These are phyloP conservation scores for Trichonephila clavipes DNA, from an alignment of 1,140 invertebrate species.

Conservation along the genomic window DNA sequence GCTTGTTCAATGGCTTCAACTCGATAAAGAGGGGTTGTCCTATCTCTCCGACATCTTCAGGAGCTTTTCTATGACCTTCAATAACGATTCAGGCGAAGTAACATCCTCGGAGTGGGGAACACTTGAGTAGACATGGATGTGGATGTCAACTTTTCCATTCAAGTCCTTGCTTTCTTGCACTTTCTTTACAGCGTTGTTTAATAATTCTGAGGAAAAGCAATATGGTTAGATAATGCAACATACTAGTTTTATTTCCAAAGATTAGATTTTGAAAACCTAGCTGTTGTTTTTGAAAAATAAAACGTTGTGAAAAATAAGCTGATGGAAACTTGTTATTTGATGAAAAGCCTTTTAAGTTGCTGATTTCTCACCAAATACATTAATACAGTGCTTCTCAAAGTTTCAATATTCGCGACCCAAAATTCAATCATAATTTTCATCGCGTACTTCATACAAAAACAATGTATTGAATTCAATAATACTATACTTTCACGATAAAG, in stretches of 20 bases:
- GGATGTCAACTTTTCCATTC: neutral
- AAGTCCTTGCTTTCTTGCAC: neutral
- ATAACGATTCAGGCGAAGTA: neutral
- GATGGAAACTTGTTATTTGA: too few species aligned
- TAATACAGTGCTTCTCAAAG: too few species aligned
- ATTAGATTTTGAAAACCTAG: too few species aligned
- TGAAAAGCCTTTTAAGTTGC: too few species aligned
- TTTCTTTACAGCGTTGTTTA: neutral
- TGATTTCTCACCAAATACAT: too few species aligned
- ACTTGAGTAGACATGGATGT: neutral
- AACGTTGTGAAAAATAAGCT: too few species aligned
- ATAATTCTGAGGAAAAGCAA: neutral
- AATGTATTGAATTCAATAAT: too few species aligned
- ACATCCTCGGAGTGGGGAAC: neutral
- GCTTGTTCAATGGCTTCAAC: neutral
- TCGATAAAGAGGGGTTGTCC: slow-evolving; percentile 51
- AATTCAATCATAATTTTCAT: too few species aligned
- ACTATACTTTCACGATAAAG: too few species aligned
- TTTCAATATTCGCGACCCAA: too few species aligned
- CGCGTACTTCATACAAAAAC: too few species aligned
- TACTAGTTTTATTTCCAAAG: neutral
- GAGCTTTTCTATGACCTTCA: neutral
- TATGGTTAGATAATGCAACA: neutral
- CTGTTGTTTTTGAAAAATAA: too few species aligned
- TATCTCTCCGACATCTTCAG: neutral